A percentile compares a stretch with the other conserved stretches of the same genome.
Conservation (phyloP, 2,113 vertebrate genomes). For the Neolamprologus cancellatus region DNA sequence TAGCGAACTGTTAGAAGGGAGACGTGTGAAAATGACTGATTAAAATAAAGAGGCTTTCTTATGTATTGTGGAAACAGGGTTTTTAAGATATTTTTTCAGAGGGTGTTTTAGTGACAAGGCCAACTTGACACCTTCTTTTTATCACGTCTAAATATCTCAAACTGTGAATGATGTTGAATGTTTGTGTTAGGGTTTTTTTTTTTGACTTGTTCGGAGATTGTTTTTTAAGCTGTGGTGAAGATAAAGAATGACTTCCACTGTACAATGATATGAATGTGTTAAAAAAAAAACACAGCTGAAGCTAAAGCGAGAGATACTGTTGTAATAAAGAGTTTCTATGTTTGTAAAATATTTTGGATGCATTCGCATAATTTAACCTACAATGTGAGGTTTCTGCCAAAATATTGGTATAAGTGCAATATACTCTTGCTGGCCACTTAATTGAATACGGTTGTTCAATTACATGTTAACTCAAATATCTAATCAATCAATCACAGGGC, state of each 20-base stretch:
- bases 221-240: slow-evolving; percentile 44
- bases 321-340: slow-evolving; percentile 69
- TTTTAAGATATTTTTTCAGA: slow-evolving; percentile 27
- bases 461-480: neutral
- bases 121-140: slow-evolving; percentile 28
- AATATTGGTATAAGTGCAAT: neutral
- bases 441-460: neutral
- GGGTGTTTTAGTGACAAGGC: slow-evolving; percentile 11
- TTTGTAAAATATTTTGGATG: slow-evolving; percentile 52
- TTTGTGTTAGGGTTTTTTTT: slow-evolving; percentile 26
- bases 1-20: neutral
- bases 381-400: neutral
- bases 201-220: slow-evolving; percentile 14
- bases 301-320: slow-evolving; percentile 19
- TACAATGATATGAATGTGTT: slow-evolving; percentile 38
- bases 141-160: slow-evolving; percentile 28
- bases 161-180: slow-evolving; percentile 52
- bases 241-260: slow-evolving; percentile 39
- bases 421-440: neutral
- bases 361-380: neutral
- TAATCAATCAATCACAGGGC: neutral
- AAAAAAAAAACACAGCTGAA: neutral
- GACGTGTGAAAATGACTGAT: neutral
- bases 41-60: slow-evolving; percentile 12
- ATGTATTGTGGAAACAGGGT: slow-evolving; percentile 47